Base-by-base conservation (phyloP, 2,113 vertebrate species). In the Seriola rivoliana region DNA sequence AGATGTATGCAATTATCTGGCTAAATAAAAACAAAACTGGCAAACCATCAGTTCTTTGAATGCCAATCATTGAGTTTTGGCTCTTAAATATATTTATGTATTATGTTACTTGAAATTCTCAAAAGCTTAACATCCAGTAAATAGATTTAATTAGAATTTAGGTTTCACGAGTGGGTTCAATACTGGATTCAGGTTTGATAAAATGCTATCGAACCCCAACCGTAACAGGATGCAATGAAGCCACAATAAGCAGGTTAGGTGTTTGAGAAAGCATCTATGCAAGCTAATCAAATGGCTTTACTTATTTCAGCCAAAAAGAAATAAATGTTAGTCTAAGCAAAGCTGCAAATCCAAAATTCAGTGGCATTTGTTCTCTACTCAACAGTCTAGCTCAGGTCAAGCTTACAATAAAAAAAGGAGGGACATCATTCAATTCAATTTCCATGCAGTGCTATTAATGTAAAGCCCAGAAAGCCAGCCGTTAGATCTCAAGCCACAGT, bases 391-490 rank as follows among this genome's bases (percentile, higher is more conserved):
- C 76, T 86, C 50, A 67, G 65, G 71, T 57, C 34, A 80, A 82
- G 62, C 78, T 86, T 13, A 57, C 21, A 57, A 78, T 75, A 58
- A 74, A 75, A 68, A 68, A 71, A 65, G 59, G 1, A 71, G 54
- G 52, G 62, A 62, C 25, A 3, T 73, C 73, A 69, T 67, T 59
- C 46, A 38, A 72, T 80, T 78, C 2, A 65, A 42, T 82, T 89
- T 54, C 23, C 91, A 93, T 94, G 94, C 90, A 91, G 71, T 57
- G 73, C 79, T 63, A 52, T 74, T 62, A 74, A 74, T 17, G 48
- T 54, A 57, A 76, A 71, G 78, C 60, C 54, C 38, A 75, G 42
- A 59, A 54, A 76, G 50, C 34, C 16, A 72, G 71, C 78, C 4
- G 71, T 70, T 71, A 90, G 62, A 62, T 54, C 42, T 76, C 62